phyloP scores from a whole-genome alignment of 2,888 invertebrate genomes.

The Drosophila mimetica region DNA sequence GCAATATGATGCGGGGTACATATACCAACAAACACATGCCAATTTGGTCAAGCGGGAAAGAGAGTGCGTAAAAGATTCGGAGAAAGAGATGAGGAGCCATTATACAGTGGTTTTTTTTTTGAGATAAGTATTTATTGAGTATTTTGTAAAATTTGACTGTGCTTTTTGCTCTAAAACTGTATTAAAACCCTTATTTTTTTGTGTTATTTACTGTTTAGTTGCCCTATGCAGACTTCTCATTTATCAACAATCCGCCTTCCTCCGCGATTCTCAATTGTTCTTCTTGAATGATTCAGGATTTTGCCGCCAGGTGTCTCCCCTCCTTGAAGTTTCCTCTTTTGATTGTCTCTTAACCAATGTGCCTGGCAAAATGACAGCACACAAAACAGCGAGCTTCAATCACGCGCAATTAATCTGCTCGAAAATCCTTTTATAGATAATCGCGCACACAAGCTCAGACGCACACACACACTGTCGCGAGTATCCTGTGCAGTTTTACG shows the following conservation, averaged over 20 bases:
- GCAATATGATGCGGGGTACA: conserved; percentile 36
- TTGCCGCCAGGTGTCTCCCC: conserved; percentile 4
- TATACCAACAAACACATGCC: conserved; percentile 29
- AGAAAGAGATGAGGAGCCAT: conserved; percentile 4
- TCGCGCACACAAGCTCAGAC: conserved; percentile 65
- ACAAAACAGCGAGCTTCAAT: conserved; percentile 73
- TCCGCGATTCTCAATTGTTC: conserved; percentile 2
- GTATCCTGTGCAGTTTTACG: conserved; percentile 78
- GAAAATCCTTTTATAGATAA: conserved; percentile 81
- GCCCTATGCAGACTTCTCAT: no score
- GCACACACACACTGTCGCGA: conserved; percentile 30
- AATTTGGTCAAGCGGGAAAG: conserved; percentile 17
- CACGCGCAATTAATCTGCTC: conserved; percentile 81
- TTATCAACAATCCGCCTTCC: no score
- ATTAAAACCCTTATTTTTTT: no score
- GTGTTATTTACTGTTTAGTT: no score
- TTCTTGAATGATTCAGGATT: not conserved
- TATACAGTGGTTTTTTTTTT: conserved; percentile 21
- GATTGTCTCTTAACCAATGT: conserved; percentile 52
- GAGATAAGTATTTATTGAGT: no score
- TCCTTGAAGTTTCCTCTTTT: not conserved
- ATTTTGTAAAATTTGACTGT: no score
- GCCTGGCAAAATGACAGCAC: conserved; percentile 41
- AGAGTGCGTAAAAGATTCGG: conserved; percentile 4
- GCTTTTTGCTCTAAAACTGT: no score